Base-by-base conservation (phyloP, 1,140 invertebrate species). In the Hyles vespertilio region DNA sequence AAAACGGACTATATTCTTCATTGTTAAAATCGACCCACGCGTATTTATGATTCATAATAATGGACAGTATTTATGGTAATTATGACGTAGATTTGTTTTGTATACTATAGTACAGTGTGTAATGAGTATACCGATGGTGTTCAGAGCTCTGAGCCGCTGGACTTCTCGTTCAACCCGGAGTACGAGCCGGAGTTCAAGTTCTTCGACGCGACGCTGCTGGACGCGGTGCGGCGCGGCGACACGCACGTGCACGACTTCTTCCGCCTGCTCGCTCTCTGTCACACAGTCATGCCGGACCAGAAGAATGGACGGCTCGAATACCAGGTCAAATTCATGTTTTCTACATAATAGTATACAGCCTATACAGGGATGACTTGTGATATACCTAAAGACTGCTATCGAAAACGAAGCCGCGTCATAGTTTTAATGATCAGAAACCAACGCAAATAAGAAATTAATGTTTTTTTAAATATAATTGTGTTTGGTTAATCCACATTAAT, bases 261-360 rank as follows among this genome's bases (percentile, higher is more conserved):
- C 90, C 92, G 95, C 32, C 87, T 98, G 36, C 89, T 99, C 45
- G 95, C 97, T 3, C 89, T 98, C 96, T 99, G 98, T 83, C 98
- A 99, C 84, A 99, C 98, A 3, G 98, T 99, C n/a, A 99, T 99
- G 97, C 95, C 97, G 0, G 98, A 98, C 55, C 93, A 96, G 59
- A 96, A 95, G 74, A 93, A 95, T 58, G 96, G 96, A 71, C 92
- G 92, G 66, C 89, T 93, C 2, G 93, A 94, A 69, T 94, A 94
- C 81, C 91, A 92, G 77, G 89, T 89, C 34, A 34, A 5, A 44
- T 10, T 40, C 1, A 40, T 5, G 3, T 40, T 22, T 22, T 22
- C 22, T 22, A 22, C 0, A 22, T 22, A n/a, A n/a, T n/a, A n/a
- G n/a, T n/a, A n/a, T n/a, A n/a, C n/a, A n/a, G n/a, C n/a, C n/a